These are phyloP conservation scores for Leucoraja erinaceus DNA, from an alignment of 2,113 vertebrate species.

Conservation along the genomic window DNA sequence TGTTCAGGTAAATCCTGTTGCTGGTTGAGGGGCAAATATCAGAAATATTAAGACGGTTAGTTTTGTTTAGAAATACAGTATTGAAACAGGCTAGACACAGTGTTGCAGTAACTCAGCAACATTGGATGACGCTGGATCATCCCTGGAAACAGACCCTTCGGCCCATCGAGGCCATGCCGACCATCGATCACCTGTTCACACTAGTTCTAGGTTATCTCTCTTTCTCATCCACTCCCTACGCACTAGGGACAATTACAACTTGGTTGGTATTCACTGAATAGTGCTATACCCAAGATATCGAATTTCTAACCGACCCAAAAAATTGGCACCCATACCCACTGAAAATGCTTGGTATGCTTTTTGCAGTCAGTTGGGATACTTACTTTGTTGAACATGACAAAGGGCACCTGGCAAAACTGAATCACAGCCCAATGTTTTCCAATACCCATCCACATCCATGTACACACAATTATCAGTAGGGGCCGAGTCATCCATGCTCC, in stretches of 20 bases:
- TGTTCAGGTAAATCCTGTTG: neutral
- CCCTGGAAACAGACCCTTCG: too few relatives aligned
- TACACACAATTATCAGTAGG: slow-evolving; percentile 69
- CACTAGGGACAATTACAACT: neutral
- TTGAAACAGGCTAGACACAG: too few relatives aligned
- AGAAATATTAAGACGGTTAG: too few relatives aligned
- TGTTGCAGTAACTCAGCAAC: too few relatives aligned
- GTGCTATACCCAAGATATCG: neutral
- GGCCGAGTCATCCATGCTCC: slow-evolving; percentile 62
- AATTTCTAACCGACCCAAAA: neutral
- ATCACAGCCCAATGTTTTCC: slow-evolving; percentile 77
- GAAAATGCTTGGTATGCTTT: too few relatives aligned
- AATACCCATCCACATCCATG: slow-evolving; percentile 80
- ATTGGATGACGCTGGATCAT: too few relatives aligned
- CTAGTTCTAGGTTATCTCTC: too few relatives aligned
- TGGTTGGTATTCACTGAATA: neutral
- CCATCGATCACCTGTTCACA: too few relatives aligned
- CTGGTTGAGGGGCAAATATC: neutral
- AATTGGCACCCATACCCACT: neutral
- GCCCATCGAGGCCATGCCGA: too few relatives aligned
- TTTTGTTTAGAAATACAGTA: too few relatives aligned
- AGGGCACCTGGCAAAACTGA: slow-evolving; percentile 68
- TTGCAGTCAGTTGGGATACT: slow-evolving; percentile 41
- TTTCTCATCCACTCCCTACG: too few relatives aligned
- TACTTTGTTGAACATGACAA: slow-evolving; percentile 75